These are phyloP conservation scores for Aptenodytes forsteri DNA, from an alignment of 2,113 vertebrate species.

Conservation along the genomic window DNA sequence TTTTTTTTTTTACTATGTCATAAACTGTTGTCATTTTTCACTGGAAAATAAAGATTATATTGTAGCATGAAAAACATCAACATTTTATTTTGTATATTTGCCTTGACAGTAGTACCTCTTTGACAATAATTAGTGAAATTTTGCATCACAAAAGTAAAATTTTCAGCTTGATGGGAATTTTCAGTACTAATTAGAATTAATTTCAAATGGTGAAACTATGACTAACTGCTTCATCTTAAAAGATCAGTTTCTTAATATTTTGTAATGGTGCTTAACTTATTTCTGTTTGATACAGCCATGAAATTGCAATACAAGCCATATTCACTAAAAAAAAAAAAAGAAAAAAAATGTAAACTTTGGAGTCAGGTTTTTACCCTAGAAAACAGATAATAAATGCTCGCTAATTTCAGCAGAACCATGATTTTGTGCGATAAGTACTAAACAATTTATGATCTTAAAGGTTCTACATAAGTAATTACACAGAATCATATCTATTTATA, in stretches of 20 bases:
- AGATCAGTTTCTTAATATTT: background rate
- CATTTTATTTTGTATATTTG: background rate
- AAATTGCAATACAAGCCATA: background rate
- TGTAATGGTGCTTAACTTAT: background rate
- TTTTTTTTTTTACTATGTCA: background rate
- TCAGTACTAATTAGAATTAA: background rate
- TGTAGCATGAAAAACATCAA: background rate
- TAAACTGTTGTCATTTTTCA: constrained; percentile 4
- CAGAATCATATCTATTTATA: background rate
- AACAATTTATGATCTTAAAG: background rate
- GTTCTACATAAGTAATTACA: background rate
- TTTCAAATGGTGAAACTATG: background rate
- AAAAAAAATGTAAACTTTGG: background rate
- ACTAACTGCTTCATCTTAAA: background rate
- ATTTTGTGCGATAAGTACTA: background rate
- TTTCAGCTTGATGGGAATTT: background rate
- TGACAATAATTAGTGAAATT: background rate
- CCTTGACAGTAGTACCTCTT: background rate
- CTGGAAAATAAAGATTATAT: constrained; percentile 29
- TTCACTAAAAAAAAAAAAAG: background rate
- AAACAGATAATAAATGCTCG: background rate
- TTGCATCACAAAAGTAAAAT: background rate
- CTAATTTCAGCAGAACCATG: background rate
- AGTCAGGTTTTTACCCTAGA: background rate
- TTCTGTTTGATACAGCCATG: background rate